Evolutionary conservation across 2,888 invertebrate species (phyloP).

Genomic region (Julus scanicus): DNA sequence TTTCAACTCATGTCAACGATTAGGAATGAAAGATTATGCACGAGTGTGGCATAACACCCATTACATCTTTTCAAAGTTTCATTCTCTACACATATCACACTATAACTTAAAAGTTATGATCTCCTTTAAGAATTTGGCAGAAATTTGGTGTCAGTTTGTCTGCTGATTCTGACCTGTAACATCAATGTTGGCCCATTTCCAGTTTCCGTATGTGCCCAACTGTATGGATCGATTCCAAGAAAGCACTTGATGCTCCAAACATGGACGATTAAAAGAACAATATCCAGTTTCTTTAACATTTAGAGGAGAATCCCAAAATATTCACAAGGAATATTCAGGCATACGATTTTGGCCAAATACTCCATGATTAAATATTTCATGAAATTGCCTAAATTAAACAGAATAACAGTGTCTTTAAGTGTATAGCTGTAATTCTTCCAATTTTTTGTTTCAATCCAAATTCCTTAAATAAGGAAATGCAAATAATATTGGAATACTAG

Average conservation of each 20-base stretch:
- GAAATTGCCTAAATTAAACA: too few relatives aligned
- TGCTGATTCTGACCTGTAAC: background rate
- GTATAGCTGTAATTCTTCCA: too few relatives aligned
- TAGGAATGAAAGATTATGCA: background rate
- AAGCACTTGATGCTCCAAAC: background rate
- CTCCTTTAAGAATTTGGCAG: background rate
- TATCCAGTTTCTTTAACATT: slow-evolving; percentile 35
- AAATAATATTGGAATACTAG: too few relatives aligned
- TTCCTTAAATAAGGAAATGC: too few relatives aligned
- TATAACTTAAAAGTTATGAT: background rate
- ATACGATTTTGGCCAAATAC: background rate
- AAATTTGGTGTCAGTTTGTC: background rate
- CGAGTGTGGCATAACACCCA: background rate
- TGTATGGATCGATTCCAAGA: background rate
- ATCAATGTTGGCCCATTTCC: background rate
- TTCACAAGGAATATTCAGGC: background rate
- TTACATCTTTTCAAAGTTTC: background rate
- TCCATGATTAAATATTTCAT: too few relatives aligned
- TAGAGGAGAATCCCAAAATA: background rate
- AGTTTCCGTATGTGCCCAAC: background rate
- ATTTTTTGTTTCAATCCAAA: too few relatives aligned
- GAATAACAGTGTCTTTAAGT: too few relatives aligned
- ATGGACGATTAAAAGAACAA: background rate
- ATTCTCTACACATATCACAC: background rate
- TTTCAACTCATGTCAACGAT: background rate